A percentile compares a stretch with the other conserved stretches of the same genome.
Conservation (phyloP, 2,888 invertebrate genomes). For the Volucella inanis region DNA sequence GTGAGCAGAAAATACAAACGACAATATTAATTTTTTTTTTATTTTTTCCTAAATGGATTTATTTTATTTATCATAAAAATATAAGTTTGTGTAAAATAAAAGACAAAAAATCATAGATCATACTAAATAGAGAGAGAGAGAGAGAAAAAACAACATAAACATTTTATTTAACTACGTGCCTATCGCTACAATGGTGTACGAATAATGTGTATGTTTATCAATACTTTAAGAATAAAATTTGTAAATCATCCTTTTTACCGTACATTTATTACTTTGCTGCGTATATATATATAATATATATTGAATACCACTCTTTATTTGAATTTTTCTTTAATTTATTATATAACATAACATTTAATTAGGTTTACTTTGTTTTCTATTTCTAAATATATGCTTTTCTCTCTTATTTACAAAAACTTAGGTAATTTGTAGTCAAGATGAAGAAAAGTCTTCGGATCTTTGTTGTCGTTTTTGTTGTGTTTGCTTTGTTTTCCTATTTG, state of each 20-base stretch:
- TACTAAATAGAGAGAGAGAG: no score
- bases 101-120: not conserved
- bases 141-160: no score
- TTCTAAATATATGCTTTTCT: slow-evolving; percentile 47
- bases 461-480: not conserved
- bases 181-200: slow-evolving; percentile 34
- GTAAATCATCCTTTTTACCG: not conserved
- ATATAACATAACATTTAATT: slow-evolving; percentile 64
- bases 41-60: not conserved
- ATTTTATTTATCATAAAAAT: slow-evolving; percentile 2
- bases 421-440: slow-evolving; percentile 52
- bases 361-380: slow-evolving; percentile 16
- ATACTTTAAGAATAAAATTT: no score
- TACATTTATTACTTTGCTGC: slow-evolving; percentile 38
- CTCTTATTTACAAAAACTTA: slow-evolving; percentile 67
- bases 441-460: slow-evolving; percentile 38
- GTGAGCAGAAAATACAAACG: slow-evolving; percentile 8
- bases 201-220: no score
- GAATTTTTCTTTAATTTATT: slow-evolving; percentile 38
- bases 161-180: slow-evolving; percentile 28
- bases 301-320: slow-evolving; percentile 39
- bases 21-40: not conserved
- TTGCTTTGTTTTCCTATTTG: slow-evolving; percentile 5
- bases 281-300: slow-evolving; percentile 43
- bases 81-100: slow-evolving; percentile 5